Conservation (phyloP, 2,797 vertebrate genomes). For the Limnodromus scolopaceus region DNA sequence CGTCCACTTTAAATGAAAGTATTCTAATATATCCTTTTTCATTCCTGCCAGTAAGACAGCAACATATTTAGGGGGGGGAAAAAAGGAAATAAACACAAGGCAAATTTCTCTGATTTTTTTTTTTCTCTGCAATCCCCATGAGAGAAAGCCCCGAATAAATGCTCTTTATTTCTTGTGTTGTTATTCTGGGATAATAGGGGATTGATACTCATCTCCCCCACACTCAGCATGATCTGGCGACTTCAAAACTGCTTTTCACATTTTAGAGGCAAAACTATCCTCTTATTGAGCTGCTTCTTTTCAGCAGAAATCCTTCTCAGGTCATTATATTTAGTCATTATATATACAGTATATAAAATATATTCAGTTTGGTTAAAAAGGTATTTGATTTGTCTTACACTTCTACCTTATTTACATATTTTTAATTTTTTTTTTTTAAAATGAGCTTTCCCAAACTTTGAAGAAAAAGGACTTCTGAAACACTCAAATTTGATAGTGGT, state of each 20-base stretch:
- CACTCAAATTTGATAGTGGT: neutral
- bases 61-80: neutral
- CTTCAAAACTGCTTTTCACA: neutral
- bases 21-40: neutral
- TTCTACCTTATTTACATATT: neutral
- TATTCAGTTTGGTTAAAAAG: neutral
- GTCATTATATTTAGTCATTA: neutral
- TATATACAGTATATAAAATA: neutral
- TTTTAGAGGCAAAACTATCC: neutral
- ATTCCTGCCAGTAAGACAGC: neutral
- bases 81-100: neutral
- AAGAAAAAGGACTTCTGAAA: neutral
- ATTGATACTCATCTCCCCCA: neutral
- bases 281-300: neutral
- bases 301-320: neutral
- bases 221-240: neutral
- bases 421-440: neutral
- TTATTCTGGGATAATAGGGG: neutral
- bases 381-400: neutral
- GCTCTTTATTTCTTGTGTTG: neutral
- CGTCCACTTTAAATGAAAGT: neutral
- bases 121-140: neutral
- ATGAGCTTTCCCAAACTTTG: neutral
- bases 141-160: neutral
- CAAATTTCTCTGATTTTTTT: neutral